Evolutionary conservation across 2,888 invertebrate genomes (phyloP).

Genomic region (Plutella xylostella): DNA sequence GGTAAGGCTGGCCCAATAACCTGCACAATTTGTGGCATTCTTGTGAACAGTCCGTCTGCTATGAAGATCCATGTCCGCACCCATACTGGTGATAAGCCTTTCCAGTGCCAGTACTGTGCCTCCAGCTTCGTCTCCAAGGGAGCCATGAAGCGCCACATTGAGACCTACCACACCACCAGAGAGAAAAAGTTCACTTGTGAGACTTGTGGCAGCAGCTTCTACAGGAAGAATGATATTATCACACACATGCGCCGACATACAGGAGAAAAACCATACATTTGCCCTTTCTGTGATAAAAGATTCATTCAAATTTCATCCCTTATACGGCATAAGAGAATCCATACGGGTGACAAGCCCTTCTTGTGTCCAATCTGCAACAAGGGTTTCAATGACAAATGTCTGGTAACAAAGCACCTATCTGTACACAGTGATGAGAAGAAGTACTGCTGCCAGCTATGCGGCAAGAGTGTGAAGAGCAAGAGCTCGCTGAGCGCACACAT

Average conservation of each 20-base stretch:
- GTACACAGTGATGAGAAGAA: slow-evolving; percentile 64
- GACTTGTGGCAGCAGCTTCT: slow-evolving; percentile 53
- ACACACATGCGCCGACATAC: slow-evolving; percentile 53
- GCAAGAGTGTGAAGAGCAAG: slow-evolving; percentile 59
- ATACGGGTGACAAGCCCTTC: slow-evolving; percentile 56
- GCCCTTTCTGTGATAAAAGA: slow-evolving; percentile 39
- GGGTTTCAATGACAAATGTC: slow-evolving; percentile 40
- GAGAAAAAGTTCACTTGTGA: slow-evolving; percentile 52
- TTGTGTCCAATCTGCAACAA: slow-evolving; percentile 45
- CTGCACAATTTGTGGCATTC: slow-evolving; percentile 44
- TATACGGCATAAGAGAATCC: slow-evolving; percentile 48
- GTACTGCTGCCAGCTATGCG: slow-evolving; percentile 65
- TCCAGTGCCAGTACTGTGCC: slow-evolving; percentile 35
- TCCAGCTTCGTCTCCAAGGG: slow-evolving; percentile 41
- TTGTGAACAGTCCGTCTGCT: slow-evolving; percentile 39
- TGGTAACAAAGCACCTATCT: slow-evolving; percentile 42
- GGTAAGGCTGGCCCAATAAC: slow-evolving; percentile 33
- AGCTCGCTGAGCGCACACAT: slow-evolving; percentile 59
- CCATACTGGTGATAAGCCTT: slow-evolving; percentile 57
- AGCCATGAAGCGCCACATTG: slow-evolving; percentile 40
- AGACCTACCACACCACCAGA: slow-evolving; percentile 36
- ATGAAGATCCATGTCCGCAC: slow-evolving; percentile 48
- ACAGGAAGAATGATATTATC: slow-evolving; percentile 46
- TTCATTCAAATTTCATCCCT: slow-evolving; percentile 51
- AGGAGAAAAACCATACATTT: slow-evolving; percentile 46